These are phyloP conservation scores for Pristionchus fissidentatus DNA, from an alignment of 2,888 invertebrate species.

Conservation along the genomic window DNA sequence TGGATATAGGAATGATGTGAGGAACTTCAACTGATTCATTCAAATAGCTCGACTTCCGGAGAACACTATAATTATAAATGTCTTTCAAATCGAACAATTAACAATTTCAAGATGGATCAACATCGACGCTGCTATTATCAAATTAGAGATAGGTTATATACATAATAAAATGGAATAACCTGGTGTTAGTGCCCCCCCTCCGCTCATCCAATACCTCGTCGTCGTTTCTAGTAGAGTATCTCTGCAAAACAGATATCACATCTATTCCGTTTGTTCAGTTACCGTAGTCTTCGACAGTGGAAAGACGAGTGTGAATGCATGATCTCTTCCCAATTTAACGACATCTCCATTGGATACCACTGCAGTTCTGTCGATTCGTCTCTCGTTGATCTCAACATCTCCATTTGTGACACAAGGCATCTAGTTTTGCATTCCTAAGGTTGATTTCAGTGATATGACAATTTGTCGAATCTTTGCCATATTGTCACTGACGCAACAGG, in stretches of 20 bases:
- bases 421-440: no score
- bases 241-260: no score
- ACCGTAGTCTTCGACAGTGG: background rate
- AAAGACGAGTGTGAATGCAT: slow-evolving; percentile 77
- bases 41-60: background rate
- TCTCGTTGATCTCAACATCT: slow-evolving; percentile 87
- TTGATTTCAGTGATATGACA: no score
- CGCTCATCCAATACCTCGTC: background rate
- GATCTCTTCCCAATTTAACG: slow-evolving; percentile 76
- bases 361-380: slow-evolving; percentile 91
- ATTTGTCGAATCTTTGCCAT: no score
- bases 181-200: background rate
- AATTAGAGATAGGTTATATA: no score
- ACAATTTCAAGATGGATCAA: no score
- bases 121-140: no score
- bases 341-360: slow-evolving; percentile 82
- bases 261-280: no score
- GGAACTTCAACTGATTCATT: background rate
- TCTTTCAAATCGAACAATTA: no score
- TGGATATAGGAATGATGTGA: slow-evolving; percentile 51
- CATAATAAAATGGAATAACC: background rate
- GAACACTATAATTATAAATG: background rate
- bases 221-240: no score
- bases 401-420: no score
- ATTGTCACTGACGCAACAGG: no score